Evolutionary conservation across 2,797 vertebrate genomes (phyloP).

Genomic region (Sebastes umbrosus): DNA sequence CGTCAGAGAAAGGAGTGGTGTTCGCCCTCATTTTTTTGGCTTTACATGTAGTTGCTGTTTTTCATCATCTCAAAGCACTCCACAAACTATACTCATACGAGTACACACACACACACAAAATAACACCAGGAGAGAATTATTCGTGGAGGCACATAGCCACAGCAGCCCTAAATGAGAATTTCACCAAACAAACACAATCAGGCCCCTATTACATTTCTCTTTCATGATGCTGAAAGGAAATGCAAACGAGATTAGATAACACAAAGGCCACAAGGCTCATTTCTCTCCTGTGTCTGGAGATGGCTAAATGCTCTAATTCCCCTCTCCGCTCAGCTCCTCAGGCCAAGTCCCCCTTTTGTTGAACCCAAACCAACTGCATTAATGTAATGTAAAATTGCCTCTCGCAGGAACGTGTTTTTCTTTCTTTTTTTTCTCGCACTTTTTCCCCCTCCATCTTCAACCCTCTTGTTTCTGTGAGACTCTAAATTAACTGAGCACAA

Average conservation of each 20-base stretch:
- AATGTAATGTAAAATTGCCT: conserved; percentile 73
- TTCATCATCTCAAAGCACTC: conserved; percentile 53
- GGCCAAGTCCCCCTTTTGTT: conserved; percentile 82
- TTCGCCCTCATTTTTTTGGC: conserved; percentile 43
- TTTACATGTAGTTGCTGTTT: conserved; percentile 27
- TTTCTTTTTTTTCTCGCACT: conserved; percentile 18
- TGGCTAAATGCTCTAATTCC: conserved; percentile 84
- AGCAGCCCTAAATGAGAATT: conserved; percentile 81
- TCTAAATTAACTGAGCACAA: conserved; percentile 72
- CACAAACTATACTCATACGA: conserved; percentile 8
- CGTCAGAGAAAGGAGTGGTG: conserved; percentile 52
- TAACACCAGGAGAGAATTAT: conserved; percentile 53
- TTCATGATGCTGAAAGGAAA: conserved; percentile 87
- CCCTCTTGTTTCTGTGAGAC: conserved; percentile 52
- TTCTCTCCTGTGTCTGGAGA: conserved; percentile 84
- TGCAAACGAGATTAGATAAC: conserved; percentile 87
- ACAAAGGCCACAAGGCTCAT: conserved; percentile 83
- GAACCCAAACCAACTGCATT: conserved; percentile 81
- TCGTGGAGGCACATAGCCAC: conserved; percentile 53
- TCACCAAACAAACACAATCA: conserved; percentile 88
- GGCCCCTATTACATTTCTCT: conserved; percentile 83
- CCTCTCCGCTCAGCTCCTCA: conserved; percentile 77
- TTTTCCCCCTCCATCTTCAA: background rate
- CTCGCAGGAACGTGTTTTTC: conserved; percentile 51
- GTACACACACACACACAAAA: background rate